These are phyloP conservation scores for Aplocera efformata DNA, from an alignment of 2,888 invertebrate genomes.

Conservation along the genomic window DNA sequence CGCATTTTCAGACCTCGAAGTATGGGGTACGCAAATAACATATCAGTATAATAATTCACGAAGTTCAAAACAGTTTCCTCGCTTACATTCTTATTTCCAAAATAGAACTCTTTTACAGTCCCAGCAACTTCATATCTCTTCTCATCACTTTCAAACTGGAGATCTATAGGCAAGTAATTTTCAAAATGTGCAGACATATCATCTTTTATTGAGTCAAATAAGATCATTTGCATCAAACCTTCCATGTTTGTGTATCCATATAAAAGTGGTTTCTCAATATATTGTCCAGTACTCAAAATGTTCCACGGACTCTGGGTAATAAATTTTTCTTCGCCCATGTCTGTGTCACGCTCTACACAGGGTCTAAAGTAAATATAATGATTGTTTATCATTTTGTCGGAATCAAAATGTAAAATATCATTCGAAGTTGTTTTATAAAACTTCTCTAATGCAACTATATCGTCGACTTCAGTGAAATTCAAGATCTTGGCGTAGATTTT, in stretches of 20 bases:
- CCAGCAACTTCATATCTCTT: slow-evolving; percentile 39
- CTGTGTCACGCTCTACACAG: slow-evolving; percentile 36
- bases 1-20: slow-evolving; percentile 38
- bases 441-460: slow-evolving; percentile 44
- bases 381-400: too few species aligned
- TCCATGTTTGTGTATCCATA: slow-evolving; percentile 49
- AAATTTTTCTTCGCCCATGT: slow-evolving; percentile 27
- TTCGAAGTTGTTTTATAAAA: slow-evolving; percentile 42
- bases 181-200: slow-evolving; percentile 49
- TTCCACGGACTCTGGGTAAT: slow-evolving; percentile 41
- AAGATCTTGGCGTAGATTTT: slow-evolving; percentile 34
- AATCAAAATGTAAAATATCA: slow-evolving; percentile 32
- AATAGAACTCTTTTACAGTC: slow-evolving; percentile 45
- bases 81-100: slow-evolving; percentile 37
- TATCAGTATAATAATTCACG: slow-evolving; percentile 57
- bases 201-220: slow-evolving; percentile 38
- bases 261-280: slow-evolving; percentile 43
- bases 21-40: slow-evolving; percentile 35
- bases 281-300: slow-evolving; percentile 39
- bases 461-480: slow-evolving; percentile 37
- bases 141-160: slow-evolving; percentile 39
- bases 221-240: slow-evolving; percentile 28
- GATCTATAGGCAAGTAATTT: slow-evolving; percentile 46
- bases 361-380: slow-evolving; percentile 32
- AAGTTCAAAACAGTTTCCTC: slow-evolving; percentile 37